These are phyloP conservation scores for Alethe diademata DNA, from an alignment of 2,113 vertebrate species.

Conservation along the genomic window DNA sequence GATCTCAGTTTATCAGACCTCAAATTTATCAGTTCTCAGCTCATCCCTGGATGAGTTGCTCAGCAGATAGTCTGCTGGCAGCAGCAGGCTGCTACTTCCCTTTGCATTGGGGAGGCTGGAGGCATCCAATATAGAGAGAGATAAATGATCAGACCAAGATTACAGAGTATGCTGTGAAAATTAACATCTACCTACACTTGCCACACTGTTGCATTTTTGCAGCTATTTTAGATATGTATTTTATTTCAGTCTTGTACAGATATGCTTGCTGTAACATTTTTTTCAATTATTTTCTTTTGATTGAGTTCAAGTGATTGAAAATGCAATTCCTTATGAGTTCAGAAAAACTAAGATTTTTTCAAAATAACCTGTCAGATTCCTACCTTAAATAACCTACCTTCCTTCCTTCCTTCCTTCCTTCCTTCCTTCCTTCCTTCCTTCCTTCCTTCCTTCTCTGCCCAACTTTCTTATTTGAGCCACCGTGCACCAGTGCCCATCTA, in stretches of 20 bases:
- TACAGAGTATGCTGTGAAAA: slow-evolving; percentile 1
- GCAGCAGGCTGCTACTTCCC: background rate
- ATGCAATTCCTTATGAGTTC: background rate
- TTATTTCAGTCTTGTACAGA: background rate
- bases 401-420: background rate
- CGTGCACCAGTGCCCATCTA: background rate
- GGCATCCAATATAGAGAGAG: background rate
- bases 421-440: background rate
- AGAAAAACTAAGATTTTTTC: background rate
- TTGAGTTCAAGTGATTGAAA: background rate
- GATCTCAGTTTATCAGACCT: background rate
- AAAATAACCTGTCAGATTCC: background rate
- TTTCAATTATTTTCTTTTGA: background rate
- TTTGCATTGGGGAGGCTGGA: background rate
- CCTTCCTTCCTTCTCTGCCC: background rate
- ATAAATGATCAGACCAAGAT: slow-evolving; percentile 24
- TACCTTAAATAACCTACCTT: background rate
- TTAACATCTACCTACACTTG: background rate
- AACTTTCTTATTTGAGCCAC: background rate
- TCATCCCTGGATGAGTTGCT: background rate
- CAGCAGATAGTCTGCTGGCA: background rate
- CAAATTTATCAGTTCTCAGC: background rate
- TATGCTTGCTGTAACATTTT: background rate
- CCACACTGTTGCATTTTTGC: background rate
- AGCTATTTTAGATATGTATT: background rate